Base-by-base conservation (phyloP, 2,888 invertebrate genomes). In the Epistrophe grossulariae region DNA sequence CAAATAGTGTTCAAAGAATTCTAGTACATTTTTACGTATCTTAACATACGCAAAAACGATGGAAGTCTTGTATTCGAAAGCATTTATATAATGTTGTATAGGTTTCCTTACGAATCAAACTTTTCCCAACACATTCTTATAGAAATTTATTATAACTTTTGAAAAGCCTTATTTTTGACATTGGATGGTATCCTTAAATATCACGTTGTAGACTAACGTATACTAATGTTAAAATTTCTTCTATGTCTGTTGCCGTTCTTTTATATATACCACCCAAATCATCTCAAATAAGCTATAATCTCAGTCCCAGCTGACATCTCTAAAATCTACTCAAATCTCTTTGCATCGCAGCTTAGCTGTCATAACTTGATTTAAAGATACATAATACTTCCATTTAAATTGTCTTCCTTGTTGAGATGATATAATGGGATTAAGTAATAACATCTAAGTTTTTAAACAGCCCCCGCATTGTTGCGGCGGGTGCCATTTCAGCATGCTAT, bases 391-490 rank as follows among this genome's bases (percentile, higher is more conserved):
- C 81, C 60, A 28, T 28, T 59, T 40, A 59, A 45, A 82, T 43
- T 52, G 57, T 28, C 70, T 50, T 24, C 35, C 52, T 55, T 40
- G 60, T 71, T 31, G 24, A 24, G 5, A 57, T 50, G 78, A 43
- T 24, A 71, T 70, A 64, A 73, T 66, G 10, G 82, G 85, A 79
- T 87, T 79, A 83, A 72, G 55, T 60, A 74, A 74, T 79, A 79
- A 87, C 60, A 79, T 68, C 59, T 13, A 72, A 79, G 76, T 52
- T 79, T 83, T 72, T 40, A 17, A 81, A 60, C 19, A 31, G 17
- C 48, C 17, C 43, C 52, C 43, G 15, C 28, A 10, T 24, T 62
- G 38, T 70, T 31, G 19, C 31, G n/a, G n/a, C 6, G 9, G 15
- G 15, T 7, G 15, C 2, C 24, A 2, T 31, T n/a, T 1, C 7